Percentiles rank a stretch among this genome's conserved stretches.
Conservation (phyloP, 2,888 invertebrate species). For the Cyclophora punctaria region DNA sequence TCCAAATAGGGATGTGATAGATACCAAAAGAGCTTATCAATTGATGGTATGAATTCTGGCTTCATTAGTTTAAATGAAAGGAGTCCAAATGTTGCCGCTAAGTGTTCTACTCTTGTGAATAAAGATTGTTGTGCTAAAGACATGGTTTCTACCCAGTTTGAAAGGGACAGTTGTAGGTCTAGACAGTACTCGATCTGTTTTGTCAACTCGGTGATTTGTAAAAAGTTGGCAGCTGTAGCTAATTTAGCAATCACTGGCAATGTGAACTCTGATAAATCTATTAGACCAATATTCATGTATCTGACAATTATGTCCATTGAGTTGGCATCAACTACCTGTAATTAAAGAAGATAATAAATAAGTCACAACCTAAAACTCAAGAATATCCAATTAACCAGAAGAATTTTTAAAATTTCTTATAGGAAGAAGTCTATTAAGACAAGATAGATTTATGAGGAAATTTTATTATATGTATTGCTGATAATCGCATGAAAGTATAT, state of each 20-base stretch:
- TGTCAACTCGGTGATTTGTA: conserved; percentile 55
- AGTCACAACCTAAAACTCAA: too few species aligned
- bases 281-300: conserved; percentile 51
- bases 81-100: conserved; percentile 42
- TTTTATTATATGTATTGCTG: not conserved
- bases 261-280: conserved; percentile 46
- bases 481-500: too few species aligned
- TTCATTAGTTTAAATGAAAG: conserved; percentile 49
- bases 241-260: conserved; percentile 39
- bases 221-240: conserved; percentile 49
- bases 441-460: not conserved
- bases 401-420: too few species aligned
- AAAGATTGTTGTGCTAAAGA: conserved; percentile 46
- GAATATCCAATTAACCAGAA: too few species aligned
- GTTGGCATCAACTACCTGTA: conserved; percentile 53
- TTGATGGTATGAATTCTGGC: conserved; percentile 37
- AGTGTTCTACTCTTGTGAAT: conserved; percentile 37
- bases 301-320: conserved; percentile 50
- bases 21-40: conserved; percentile 55
- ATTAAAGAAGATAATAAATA: conserved; percentile 2
- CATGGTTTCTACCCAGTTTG: conserved; percentile 52
- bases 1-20: conserved; percentile 56
- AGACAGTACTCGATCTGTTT: conserved; percentile 55
- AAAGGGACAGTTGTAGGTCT: conserved; percentile 34
- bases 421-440: too few species aligned